Percentiles rank a stretch among this genome's conserved stretches.
phyloP scores from a whole-genome alignment of 2,888 invertebrate species.

The Escarpia spicata region DNA sequence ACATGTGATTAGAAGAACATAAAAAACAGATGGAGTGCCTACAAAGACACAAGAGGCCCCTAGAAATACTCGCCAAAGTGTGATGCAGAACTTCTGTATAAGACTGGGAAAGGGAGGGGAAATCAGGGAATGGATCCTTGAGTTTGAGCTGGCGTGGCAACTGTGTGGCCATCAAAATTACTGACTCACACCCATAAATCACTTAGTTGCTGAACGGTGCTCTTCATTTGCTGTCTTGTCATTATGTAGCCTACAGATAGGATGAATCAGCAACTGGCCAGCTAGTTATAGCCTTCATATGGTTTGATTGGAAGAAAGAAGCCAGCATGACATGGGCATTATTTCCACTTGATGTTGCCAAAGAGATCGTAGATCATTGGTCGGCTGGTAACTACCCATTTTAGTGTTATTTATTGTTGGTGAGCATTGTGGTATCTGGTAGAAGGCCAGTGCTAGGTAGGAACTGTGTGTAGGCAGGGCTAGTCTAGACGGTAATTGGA shows the following conservation, averaged over 20 bases:
- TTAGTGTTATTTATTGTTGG: background rate
- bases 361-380: background rate
- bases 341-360: background rate
- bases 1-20: background rate
- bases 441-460: background rate
- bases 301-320: background rate
- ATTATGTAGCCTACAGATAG: background rate
- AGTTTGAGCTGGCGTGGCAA: background rate
- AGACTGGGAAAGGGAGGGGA: background rate
- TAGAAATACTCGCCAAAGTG: background rate
- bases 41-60: background rate
- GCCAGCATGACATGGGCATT: background rate
- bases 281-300: background rate
- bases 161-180: background rate
- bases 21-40: background rate
- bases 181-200: conserved; percentile 16
- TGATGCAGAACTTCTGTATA: background rate
- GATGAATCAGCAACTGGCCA: background rate
- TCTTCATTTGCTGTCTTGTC: background rate
- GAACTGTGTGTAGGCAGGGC: background rate
- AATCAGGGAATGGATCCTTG: background rate
- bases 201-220: background rate
- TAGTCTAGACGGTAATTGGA: background rate
- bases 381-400: background rate
- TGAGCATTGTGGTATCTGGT: background rate